Percentiles rank a stretch among this genome's conserved stretches.
Conservation (phyloP, 2,888 invertebrate species). For the Lasius platythorax region DNA sequence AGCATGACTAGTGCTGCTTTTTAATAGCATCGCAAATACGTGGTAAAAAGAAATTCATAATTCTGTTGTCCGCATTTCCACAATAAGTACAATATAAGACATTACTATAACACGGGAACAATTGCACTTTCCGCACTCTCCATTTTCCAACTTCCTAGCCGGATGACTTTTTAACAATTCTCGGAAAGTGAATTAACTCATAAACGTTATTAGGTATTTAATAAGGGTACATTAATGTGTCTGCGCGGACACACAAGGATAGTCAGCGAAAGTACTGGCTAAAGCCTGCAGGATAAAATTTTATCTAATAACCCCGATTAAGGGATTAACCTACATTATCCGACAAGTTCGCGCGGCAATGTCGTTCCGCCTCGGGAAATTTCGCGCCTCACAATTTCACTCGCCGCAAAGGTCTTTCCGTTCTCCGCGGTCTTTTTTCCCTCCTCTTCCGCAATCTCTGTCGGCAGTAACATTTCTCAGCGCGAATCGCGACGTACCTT, state of each 20-base stretch:
- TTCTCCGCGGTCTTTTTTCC: not conserved
- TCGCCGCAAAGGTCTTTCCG: conserved; percentile 15
- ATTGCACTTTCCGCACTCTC: conserved; percentile 34
- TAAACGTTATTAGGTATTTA: conserved; percentile 60
- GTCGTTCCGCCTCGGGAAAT: conserved; percentile 36
- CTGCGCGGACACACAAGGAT: conserved; percentile 35
- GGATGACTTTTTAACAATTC: conserved; percentile 43
- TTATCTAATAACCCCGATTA: conserved; percentile 63
- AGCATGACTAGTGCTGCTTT: not conserved
- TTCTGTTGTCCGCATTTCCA: not conserved
- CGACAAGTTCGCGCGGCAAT: conserved; percentile 45
- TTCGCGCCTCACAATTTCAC: conserved; percentile 21
- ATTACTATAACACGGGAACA: conserved; percentile 38
- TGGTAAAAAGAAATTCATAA: conserved; percentile 24
- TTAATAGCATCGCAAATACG: conserved; percentile 26
- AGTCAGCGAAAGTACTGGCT: conserved; percentile 36
- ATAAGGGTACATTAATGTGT: conserved; percentile 52
- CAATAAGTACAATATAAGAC: conserved; percentile 1
- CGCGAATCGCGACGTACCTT: conserved; percentile 41
- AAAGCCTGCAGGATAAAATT: conserved; percentile 62
- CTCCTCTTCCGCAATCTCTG: not conserved
- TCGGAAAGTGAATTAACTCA: conserved; percentile 60
- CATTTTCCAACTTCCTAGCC: conserved; percentile 14
- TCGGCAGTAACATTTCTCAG: conserved; percentile 46
- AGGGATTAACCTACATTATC: conserved; percentile 65